A percentile compares a stretch with the other conserved stretches of the same genome.
Evolutionary conservation across 2,888 invertebrate genomes (phyloP).

Genomic region (Buathra laborator): DNA sequence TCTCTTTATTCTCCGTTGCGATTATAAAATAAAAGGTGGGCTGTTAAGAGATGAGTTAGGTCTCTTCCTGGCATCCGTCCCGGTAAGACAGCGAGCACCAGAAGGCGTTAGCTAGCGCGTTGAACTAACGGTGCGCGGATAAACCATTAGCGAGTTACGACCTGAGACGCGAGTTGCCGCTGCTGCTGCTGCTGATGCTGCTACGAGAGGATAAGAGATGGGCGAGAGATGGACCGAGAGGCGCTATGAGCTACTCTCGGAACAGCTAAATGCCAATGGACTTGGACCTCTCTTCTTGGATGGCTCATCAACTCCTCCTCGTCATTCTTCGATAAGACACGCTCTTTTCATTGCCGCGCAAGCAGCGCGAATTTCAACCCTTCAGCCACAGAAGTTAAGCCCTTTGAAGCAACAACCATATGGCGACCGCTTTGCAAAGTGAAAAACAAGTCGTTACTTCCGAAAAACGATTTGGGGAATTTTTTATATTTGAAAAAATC

Average conservation of each 20-base stretch:
- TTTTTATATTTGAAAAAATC: background rate
- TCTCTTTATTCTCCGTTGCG: background rate
- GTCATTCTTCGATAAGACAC: slow-evolving; percentile 42
- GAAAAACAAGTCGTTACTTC: too few species aligned
- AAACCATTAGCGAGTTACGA: slow-evolving; percentile 70
- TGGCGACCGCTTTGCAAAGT: background rate
- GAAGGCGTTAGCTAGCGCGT: slow-evolving; percentile 49
- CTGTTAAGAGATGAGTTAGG: slow-evolving; percentile 5
- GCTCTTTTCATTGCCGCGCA: slow-evolving; percentile 3
- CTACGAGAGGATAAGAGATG: slow-evolving; percentile 14
- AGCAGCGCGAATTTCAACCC: slow-evolving; percentile 7
- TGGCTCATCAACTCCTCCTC: slow-evolving; percentile 34
- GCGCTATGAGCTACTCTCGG: slow-evolving; percentile 10
- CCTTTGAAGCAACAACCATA: background rate
- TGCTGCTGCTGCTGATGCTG: slow-evolving; percentile 28
- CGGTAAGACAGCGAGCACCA: slow-evolving; percentile 22
- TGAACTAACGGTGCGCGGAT: slow-evolving; percentile 66
- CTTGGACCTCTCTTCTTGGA: slow-evolving; percentile 16
- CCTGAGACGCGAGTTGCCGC: slow-evolving; percentile 50
- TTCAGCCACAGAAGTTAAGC: background rate
- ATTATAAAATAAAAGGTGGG: slow-evolving; percentile 34
- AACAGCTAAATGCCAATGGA: slow-evolving; percentile 37
- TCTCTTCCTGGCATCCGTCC: slow-evolving; percentile 30
- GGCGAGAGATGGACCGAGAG: slow-evolving; percentile 2
- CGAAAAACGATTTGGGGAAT: background rate